phyloP scores from a whole-genome alignment of 2,888 invertebrate species.

The Neoascia interrupta region DNA sequence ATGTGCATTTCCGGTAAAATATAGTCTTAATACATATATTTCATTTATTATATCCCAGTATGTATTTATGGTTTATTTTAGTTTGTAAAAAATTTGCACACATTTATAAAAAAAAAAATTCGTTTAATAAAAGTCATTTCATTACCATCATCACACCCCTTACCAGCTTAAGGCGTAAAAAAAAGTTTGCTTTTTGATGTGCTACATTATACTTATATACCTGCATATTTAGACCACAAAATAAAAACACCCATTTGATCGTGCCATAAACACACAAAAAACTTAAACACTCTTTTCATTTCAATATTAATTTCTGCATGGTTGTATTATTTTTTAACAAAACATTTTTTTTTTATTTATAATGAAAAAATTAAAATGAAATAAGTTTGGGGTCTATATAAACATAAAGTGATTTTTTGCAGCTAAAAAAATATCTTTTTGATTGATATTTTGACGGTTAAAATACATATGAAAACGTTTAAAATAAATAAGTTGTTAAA shows the following conservation, averaged over 20 bases:
- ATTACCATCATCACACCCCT: constrained; percentile 31
- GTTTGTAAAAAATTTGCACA: constrained; percentile 36
- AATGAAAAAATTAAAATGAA: background rate
- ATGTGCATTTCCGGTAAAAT: constrained; percentile 26
- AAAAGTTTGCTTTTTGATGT: constrained; percentile 54
- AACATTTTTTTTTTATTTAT: constrained; percentile 10
- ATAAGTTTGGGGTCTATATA: no score
- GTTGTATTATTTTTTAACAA: constrained; percentile 27
- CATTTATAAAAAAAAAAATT: constrained; percentile 51
- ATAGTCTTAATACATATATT: constrained; percentile 24
- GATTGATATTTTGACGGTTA: no score
- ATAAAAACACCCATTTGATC: constrained; percentile 21
- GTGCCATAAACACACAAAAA: constrained; percentile 30
- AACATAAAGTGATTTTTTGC: no score
- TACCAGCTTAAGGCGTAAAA: constrained; percentile 39
- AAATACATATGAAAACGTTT: no score
- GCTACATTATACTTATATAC: constrained; percentile 15
- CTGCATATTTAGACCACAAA: no score
- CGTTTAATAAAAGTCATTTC: constrained; percentile 27
- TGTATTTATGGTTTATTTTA: constrained; percentile 39
- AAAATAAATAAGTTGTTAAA: no score
- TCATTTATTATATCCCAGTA: constrained; percentile 69
- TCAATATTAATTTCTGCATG: constrained; percentile 45
- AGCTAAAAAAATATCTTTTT: no score
- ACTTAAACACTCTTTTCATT: background rate